Conservation (phyloP, 92 coral and sea anemone species). For the Siderastrea siderea region DNA sequence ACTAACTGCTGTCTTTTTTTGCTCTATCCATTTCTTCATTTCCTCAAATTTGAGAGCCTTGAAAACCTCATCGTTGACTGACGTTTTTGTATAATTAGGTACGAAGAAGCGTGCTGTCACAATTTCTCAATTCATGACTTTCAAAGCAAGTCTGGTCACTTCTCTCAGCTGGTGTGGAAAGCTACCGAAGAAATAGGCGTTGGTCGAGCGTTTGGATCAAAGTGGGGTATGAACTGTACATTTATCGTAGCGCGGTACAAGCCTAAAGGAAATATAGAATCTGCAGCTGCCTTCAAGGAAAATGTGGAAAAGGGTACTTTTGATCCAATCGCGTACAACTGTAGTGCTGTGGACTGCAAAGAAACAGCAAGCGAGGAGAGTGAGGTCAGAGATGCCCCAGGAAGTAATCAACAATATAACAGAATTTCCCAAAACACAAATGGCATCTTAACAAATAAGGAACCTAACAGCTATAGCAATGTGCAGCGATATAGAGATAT, state of each 20-base stretch:
- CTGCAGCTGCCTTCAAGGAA: slow-evolving; percentile 30
- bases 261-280: slow-evolving; percentile 75
- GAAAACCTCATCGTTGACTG: too few relatives aligned
- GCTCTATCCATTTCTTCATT: too few relatives aligned
- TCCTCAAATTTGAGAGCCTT: too few relatives aligned
- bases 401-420: not conserved
- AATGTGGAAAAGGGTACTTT: slow-evolving; percentile 83
- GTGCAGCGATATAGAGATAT: slow-evolving; percentile 1
- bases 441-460: not conserved
- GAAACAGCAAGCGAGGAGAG: not conserved
- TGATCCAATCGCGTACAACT: slow-evolving; percentile 78
- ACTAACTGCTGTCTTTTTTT: not conserved
- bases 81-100: slow-evolving; percentile 54
- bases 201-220: slow-evolving; percentile 82
- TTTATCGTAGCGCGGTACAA: slow-evolving; percentile 92
- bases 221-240: slow-evolving; percentile 93
- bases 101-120: slow-evolving; percentile 91
- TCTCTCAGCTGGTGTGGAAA: slow-evolving; percentile 94
- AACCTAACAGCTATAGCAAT: not conserved
- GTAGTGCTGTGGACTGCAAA: slow-evolving; percentile 1
- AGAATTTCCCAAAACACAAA: not conserved
- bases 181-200: slow-evolving; percentile 83
- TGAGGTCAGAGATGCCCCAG: not conserved
- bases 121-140: slow-evolving; percentile 78
- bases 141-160: slow-evolving; percentile 85